These are phyloP conservation scores for Cinclus mexicanus DNA, from an alignment of 2,113 vertebrate species.

Conservation along the genomic window DNA sequence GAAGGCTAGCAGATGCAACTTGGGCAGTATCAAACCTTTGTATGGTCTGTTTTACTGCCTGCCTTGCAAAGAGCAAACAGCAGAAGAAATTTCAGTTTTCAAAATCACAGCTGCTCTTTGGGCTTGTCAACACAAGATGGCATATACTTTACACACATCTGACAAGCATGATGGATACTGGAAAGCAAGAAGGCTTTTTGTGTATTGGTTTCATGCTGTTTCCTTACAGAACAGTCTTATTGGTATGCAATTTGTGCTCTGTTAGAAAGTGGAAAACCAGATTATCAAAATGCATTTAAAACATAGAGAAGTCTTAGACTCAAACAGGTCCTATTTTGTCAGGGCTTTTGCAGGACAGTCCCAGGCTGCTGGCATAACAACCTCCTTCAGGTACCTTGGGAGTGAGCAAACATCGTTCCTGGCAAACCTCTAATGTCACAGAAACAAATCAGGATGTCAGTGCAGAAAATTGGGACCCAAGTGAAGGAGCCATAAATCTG, in stretches of 20 bases:
- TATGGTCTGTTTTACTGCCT: not conserved
- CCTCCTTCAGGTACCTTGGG: not conserved
- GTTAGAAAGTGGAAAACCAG: not conserved
- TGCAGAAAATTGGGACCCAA: conserved; percentile 55
- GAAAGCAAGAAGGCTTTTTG: not conserved
- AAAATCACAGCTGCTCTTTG: conserved; percentile 57
- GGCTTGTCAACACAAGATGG: conserved; percentile 74
- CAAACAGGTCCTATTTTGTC: not conserved
- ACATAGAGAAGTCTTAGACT: not conserved
- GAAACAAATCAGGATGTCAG: conserved; percentile 68
- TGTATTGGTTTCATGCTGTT: not conserved
- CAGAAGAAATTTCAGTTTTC: not conserved
- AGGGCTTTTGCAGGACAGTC: not conserved
- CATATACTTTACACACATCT: conserved; percentile 72
- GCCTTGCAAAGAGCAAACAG: not conserved
- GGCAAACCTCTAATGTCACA: conserved; percentile 36
- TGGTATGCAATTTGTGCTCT: not conserved
- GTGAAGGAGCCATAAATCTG: conserved; percentile 44
- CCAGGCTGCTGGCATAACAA: not conserved
- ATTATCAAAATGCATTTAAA: not conserved
- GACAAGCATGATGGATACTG: conserved; percentile 60
- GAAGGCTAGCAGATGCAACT: not conserved
- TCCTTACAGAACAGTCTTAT: not conserved
- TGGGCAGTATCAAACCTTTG: not conserved
- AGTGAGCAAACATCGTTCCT: not conserved